Percentiles rank a stretch among this genome's conserved stretches.
These are phyloP conservation scores for Dasypogon diadema DNA, from an alignment of 2,888 invertebrate genomes.

Conservation along the genomic window DNA sequence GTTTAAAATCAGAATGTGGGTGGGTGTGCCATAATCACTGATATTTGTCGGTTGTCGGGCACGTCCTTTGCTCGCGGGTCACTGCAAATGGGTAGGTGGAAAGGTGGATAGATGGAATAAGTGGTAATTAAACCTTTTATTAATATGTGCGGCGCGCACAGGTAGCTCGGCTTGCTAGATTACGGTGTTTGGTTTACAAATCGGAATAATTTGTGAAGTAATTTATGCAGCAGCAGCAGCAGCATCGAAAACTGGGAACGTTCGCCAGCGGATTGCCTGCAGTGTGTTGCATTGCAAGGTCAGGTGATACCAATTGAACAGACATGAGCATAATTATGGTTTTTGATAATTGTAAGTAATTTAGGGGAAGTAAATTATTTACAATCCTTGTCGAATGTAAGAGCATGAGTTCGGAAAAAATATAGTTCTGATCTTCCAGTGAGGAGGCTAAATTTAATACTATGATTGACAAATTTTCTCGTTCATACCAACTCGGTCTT, in stretches of 20 bases:
- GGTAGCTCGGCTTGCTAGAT: background rate
- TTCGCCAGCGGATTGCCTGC: too few species aligned
- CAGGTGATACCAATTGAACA: too few species aligned
- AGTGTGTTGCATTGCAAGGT: too few species aligned
- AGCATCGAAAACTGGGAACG: background rate
- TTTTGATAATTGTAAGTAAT: too few species aligned
- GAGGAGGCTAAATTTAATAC: too few species aligned
- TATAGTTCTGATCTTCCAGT: too few species aligned
- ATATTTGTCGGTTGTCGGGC: background rate
- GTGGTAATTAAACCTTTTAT: constrained; percentile 19
- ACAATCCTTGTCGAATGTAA: too few species aligned
- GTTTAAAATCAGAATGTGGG: background rate
- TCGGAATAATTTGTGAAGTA: background rate
- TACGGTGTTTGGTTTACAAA: background rate
- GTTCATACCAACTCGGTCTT: too few species aligned
- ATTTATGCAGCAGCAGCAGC: background rate
- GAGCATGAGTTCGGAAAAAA: too few species aligned
- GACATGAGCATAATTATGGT: too few species aligned
- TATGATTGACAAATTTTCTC: too few species aligned
- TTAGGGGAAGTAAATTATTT: too few species aligned
- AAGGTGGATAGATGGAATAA: background rate
- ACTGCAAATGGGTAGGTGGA: constrained; percentile 3
- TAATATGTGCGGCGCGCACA: background rate
- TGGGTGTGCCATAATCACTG: background rate
- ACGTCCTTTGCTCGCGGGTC: constrained; percentile 20